Conservation (phyloP, 2,113 vertebrate species). For the Ondatra zibethicus region DNA sequence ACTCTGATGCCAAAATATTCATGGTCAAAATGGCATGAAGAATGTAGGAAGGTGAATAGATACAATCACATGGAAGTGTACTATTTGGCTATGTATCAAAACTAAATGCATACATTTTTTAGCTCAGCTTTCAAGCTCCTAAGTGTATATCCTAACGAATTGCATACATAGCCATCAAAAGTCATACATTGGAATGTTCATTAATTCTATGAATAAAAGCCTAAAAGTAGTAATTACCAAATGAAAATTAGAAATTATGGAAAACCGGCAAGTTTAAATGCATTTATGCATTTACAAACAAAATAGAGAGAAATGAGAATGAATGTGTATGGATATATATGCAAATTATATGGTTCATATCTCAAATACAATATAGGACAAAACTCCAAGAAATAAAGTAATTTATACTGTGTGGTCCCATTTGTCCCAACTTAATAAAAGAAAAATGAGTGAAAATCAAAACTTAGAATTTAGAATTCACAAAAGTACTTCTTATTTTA, state of each 20-base stretch:
- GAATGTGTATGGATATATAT: not conserved
- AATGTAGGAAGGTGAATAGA: not conserved
- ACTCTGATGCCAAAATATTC: not conserved
- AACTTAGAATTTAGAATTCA: not conserved
- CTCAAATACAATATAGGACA: not conserved
- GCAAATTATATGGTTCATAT: not conserved
- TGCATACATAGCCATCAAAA: not conserved
- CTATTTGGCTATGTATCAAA: not conserved
- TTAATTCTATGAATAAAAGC: not conserved
- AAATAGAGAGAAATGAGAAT: not conserved
- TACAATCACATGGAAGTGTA: not conserved
- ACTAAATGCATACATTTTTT: not conserved
- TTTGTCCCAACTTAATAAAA: not conserved
- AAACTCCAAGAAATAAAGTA: not conserved
- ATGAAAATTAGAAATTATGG: not conserved
- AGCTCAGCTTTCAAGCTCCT: not conserved
- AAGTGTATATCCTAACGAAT: not conserved
- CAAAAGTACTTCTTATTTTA: not conserved
- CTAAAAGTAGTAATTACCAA: constrained; percentile 25
- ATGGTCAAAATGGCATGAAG: not conserved
- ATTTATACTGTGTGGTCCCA: not conserved
- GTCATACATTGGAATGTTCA: not conserved
- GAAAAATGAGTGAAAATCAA: not conserved
- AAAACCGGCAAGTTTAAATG: not conserved
- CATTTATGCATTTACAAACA: not conserved